Evolutionary conservation across 2,797 vertebrate species (phyloP), one percentile per base, ranked within the genome.

Genomic region (Emydoidea blandingii): DNA sequence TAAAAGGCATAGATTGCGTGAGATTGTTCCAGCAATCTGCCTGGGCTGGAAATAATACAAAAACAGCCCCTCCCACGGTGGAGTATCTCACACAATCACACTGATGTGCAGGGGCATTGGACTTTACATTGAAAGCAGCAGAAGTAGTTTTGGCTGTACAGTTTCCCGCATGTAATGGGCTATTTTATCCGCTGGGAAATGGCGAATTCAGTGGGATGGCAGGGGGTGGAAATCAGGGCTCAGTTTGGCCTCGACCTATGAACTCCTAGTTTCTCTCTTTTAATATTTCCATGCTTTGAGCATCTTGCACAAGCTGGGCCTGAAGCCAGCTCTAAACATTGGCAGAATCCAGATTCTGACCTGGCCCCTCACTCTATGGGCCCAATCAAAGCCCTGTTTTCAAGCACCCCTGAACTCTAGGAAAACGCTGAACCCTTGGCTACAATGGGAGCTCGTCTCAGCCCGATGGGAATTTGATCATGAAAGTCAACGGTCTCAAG

Each of bases 321-420:
- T 9, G 37, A 29, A 19, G 31, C 23, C 49, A 79, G 78, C n/a
- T 41, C n/a, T 37, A 81, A 25, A 54, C 6, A 29, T 23, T 41
- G 52, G 25, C 79, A 81, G 5, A 79, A 15, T 37, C 50, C 23
- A 14, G 52, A 37, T 68, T 37, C 65, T 21, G 11, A 10, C 50
- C 10, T 16, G 34, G n/a, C 34, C 37, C 27, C n/a, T 83, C 19
- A 23, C 29, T 52, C 1, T 1, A 52, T 19, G 37, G 1, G 0
- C 5, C 72, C 23, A 49, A 68, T n/a, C 10, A 41, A 25, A 47
- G 41, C n/a, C 44, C 44, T 81, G 56, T 54, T 25, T 76, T 72
- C 3, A 0, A 2, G 50, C 87, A n/a, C 31, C 15, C 41, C 18
- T 19, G 14, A 4, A 18, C 11, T 12, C 34, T 31, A 79, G 27